Conservation (phyloP, 2,797 vertebrate species). For the Varecia variegata region DNA sequence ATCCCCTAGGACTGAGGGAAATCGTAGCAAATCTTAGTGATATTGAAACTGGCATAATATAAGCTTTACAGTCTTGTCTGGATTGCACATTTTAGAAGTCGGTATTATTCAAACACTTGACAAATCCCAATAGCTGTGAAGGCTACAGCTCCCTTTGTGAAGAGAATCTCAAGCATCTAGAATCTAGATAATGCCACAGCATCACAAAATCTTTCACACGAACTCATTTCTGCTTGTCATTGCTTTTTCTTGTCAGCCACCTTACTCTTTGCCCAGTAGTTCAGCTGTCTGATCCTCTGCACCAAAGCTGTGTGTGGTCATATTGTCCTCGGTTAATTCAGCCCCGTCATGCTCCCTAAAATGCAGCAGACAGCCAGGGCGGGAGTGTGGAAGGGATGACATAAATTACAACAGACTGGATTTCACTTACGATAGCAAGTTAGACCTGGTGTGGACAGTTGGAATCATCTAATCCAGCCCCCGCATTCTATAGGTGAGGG, state of each 20-base stretch:
- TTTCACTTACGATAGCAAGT: not conserved
- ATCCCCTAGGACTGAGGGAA: not conserved
- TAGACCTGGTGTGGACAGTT: not conserved
- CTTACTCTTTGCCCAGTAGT: not conserved
- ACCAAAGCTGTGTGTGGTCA: not conserved
- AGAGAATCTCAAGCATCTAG: not conserved
- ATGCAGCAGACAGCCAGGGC: not conserved
- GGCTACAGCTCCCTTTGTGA: not conserved
- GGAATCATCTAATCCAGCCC: not conserved
- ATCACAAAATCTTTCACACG: not conserved
- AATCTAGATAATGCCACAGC: not conserved
- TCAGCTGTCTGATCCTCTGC: not conserved
- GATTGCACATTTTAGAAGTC: not conserved
- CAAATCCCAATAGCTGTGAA: not conserved
- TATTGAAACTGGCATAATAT: not conserved
- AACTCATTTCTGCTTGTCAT: not conserved
- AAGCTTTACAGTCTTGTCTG: constrained; percentile 24
- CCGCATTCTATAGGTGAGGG: not conserved
- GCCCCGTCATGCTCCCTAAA: not conserved
- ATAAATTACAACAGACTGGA: not conserved
- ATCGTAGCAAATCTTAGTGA: not conserved
- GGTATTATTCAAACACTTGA: not conserved
- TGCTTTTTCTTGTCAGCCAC: not conserved
- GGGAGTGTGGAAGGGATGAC: not conserved
- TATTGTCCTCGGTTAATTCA: not conserved